These are phyloP conservation scores for Gymnobelideus leadbeateri DNA, from an alignment of 2,113 vertebrate genomes.

Conservation along the genomic window DNA sequence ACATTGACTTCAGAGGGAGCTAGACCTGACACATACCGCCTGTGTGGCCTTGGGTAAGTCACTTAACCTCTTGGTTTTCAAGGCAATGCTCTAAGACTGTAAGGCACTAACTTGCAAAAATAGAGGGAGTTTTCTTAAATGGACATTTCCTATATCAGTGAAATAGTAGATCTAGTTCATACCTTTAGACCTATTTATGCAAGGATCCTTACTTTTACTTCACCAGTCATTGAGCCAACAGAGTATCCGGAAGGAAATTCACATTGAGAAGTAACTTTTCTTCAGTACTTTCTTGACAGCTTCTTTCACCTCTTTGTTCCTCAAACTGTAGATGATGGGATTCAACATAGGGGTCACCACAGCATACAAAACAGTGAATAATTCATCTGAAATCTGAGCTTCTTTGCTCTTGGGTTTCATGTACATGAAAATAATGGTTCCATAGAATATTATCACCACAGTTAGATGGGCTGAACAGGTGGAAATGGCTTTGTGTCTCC, in stretches of 20 bases:
- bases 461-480: slow-evolving; percentile 6
- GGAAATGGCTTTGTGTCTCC: not conserved
- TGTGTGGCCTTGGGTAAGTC: not conserved
- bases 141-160: not conserved
- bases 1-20: not conserved
- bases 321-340: slow-evolving; percentile 1
- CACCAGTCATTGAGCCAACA: not conserved
- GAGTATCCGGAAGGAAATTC: not conserved
- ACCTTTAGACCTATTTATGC: not conserved
- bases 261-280: not conserved
- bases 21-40: not conserved
- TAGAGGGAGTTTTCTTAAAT: not conserved
- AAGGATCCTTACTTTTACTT: not conserved
- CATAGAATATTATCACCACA: slow-evolving; percentile 2
- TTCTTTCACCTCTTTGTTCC: slow-evolving; percentile 63
- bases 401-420: not conserved
- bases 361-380: not conserved
- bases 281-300: not conserved
- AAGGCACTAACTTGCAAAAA: not conserved
- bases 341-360: slow-evolving; percentile 22
- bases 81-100: not conserved
- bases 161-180: not conserved
- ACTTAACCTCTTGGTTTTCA: not conserved
- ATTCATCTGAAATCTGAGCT: not conserved
- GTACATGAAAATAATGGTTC: slow-evolving; percentile 11